Conservation (phyloP, 2,113 vertebrate genomes). For the Scopus umbretta region DNA sequence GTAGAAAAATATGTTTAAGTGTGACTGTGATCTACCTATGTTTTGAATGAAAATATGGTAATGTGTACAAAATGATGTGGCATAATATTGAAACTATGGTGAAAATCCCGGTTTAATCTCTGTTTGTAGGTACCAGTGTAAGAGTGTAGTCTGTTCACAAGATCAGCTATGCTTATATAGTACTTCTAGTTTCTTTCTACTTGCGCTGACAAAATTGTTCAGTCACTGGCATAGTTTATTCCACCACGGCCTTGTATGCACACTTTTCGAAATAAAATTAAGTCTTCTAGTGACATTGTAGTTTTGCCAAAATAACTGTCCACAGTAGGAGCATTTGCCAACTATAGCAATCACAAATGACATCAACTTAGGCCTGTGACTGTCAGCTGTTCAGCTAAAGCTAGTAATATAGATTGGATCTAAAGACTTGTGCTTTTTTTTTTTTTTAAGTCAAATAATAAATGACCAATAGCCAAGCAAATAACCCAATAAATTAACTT, state of each 20-base stretch:
- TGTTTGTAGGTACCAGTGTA: not conserved
- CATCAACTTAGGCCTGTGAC: not conserved
- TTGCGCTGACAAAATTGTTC: not conserved
- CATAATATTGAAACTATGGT: not conserved
- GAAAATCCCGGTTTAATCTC: not conserved
- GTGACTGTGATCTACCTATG: not conserved
- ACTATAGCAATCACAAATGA: not conserved
- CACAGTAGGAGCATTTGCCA: not conserved
- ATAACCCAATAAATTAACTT: not conserved
- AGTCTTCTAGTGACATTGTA: not conserved
- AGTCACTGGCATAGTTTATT: not conserved
- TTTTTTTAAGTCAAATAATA: not conserved
- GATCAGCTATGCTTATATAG: not conserved
- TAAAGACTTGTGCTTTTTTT: not conserved
- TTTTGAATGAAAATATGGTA: not conserved
- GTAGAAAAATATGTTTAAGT: not conserved
- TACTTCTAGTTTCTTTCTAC: not conserved
- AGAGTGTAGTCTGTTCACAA: not conserved
- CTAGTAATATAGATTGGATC: not conserved
- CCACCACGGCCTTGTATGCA: not conserved
- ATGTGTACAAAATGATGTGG: not conserved
- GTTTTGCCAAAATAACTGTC: not conserved
- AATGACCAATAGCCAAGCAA: not conserved
- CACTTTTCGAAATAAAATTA: not conserved
- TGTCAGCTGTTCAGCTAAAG: not conserved